Evolutionary conservation across 2,888 invertebrate species (phyloP).

Genomic region (Amblyjoppa proteus): DNA sequence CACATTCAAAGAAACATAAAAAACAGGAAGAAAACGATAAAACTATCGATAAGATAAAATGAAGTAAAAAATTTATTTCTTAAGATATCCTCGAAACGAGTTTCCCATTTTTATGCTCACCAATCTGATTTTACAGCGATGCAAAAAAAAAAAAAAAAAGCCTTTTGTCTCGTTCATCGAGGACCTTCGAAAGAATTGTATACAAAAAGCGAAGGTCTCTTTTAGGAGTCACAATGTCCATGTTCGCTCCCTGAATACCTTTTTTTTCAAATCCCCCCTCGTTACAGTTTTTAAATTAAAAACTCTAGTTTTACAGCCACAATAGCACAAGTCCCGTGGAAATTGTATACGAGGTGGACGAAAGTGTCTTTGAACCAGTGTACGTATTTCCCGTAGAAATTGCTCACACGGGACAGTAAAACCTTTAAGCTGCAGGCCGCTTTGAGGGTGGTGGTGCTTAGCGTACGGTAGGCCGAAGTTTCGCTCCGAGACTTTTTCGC

Average conservation of each 20-base stretch:
- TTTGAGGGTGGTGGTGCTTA: not conserved
- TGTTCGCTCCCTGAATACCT: not conserved
- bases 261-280: constrained; percentile 8
- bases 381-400: constrained; percentile 5
- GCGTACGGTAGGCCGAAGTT: not conserved
- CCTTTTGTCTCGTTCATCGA: not conserved
- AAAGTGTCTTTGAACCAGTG: not conserved
- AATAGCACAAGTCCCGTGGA: constrained; percentile 4
- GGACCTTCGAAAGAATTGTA: constrained; percentile 2
- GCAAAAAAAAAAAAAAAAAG: constrained; percentile 20
- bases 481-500: not conserved
- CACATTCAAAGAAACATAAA: not conserved
- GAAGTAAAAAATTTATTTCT: not conserved
- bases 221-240: not conserved
- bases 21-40: not conserved
- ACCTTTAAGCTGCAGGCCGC: constrained; percentile 26
- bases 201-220: constrained; percentile 21
- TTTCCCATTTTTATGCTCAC: not conserved
- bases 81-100: not conserved
- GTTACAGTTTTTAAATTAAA: constrained; percentile 16
- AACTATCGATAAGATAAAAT: not conserved
- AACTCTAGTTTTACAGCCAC: constrained; percentile 18
- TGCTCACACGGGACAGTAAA: constrained; percentile 44
- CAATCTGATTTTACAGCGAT: not conserved
- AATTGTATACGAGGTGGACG: not conserved